Conservation (phyloP, 2,113 vertebrate species). For the Pangasianodon hypophthalmus region DNA sequence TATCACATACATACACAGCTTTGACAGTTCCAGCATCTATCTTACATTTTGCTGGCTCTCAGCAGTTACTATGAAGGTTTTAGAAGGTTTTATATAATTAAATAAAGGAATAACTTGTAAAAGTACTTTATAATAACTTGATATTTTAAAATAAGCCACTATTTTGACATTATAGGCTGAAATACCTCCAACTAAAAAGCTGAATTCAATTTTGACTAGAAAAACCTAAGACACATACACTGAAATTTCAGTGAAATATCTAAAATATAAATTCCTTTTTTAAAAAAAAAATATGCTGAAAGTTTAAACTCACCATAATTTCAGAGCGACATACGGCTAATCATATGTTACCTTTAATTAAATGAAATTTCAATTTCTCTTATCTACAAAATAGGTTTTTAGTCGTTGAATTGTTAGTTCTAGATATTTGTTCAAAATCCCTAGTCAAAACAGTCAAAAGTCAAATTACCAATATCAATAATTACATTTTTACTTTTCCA, state of each 20-base stretch:
- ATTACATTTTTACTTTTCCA: not conserved
- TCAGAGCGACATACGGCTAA: not conserved
- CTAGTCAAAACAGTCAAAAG: not conserved
- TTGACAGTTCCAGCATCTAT: not conserved
- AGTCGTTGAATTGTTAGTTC: not conserved
- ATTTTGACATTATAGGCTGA: not conserved
- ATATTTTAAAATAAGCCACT: not conserved
- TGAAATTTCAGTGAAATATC: not conserved
- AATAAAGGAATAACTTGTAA: not conserved
- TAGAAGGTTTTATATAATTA: not conserved
- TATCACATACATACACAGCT: not conserved
- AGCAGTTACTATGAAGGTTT: not conserved
- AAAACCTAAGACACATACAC: not conserved
- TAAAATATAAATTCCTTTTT: not conserved
- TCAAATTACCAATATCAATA: not conserved
- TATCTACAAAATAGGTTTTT: not conserved
- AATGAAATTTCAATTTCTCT: not conserved
- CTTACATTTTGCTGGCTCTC: not conserved
- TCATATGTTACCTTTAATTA: not conserved
- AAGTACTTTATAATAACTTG: not conserved
- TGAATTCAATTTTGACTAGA: too few species aligned
- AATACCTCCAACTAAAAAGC: not conserved
- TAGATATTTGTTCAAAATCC: not conserved
- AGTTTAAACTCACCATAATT: not conserved
- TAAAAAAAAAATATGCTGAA: not conserved